Percentiles rank a stretch among this genome's conserved stretches.
Conservation (phyloP, 2,113 vertebrate genomes). For the Pandion haliaetus region DNA sequence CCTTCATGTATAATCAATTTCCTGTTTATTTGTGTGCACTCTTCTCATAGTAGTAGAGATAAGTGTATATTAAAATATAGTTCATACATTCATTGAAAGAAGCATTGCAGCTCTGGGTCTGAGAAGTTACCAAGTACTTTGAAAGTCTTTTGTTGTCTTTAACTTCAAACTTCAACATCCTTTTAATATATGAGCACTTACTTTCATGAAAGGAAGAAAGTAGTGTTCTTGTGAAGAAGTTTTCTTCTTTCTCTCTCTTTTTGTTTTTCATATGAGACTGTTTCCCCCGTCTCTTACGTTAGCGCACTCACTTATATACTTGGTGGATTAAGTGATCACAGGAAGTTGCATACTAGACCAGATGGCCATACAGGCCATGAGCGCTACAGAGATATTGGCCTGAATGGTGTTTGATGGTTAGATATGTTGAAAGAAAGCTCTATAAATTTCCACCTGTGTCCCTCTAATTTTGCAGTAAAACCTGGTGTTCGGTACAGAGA, state of each 20-base stretch:
- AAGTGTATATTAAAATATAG: background rate
- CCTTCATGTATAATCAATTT: background rate
- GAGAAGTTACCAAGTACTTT: background rate
- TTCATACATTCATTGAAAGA: background rate
- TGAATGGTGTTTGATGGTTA: background rate
- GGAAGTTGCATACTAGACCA: background rate
- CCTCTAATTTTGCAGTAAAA: constrained; percentile 82
- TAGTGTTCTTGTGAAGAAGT: background rate
- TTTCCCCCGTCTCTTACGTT: background rate
- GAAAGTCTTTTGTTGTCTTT: background rate
- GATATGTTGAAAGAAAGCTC: background rate
- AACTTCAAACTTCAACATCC: background rate
- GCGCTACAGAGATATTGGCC: background rate
- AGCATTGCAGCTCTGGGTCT: background rate
- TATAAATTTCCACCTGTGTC: background rate
- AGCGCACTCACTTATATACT: background rate
- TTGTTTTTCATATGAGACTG: background rate
- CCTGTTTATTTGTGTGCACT: background rate
- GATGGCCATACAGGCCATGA: background rate
- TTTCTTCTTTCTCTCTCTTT: background rate
- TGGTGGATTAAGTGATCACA: background rate
- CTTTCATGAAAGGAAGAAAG: background rate
- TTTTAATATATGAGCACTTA: background rate
- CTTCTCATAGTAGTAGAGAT: background rate
- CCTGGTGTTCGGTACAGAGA: constrained; percentile 96